These are phyloP conservation scores for Eilema depressum DNA, from an alignment of 2,888 invertebrate species.

Conservation along the genomic window DNA sequence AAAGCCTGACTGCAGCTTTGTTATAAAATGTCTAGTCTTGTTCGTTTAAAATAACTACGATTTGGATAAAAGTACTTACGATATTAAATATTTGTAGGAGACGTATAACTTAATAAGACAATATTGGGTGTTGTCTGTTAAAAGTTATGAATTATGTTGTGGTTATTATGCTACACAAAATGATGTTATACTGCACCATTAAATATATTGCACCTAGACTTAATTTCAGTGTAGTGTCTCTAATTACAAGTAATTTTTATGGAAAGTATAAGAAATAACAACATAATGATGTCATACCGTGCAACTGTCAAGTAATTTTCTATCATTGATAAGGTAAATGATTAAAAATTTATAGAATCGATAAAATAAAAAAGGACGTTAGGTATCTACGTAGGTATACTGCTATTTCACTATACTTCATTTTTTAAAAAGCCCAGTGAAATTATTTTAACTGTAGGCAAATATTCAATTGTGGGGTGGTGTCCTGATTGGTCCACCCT, in stretches of 20 bases:
- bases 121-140: no score
- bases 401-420: not conserved
- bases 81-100: not conserved
- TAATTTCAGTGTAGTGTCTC: not conserved
- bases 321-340: not conserved
- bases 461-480: not conserved
- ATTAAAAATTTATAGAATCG: not conserved
- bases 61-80: not conserved
- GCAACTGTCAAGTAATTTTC: not conserved
- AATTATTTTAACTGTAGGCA: not conserved
- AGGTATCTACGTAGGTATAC: not conserved
- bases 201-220: no score
- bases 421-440: not conserved
- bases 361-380: not conserved
- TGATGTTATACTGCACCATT: no score
- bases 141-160: no score
- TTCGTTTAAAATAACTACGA: not conserved
- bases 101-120: no score
- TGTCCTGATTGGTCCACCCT: not conserved
- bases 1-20: slow-evolving; percentile 12
- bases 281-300: not conserved
- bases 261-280: not conserved
- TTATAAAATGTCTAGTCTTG: not conserved
- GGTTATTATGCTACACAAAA: no score
- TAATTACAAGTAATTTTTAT: no score